Percentiles rank a stretch among this genome's conserved stretches.
Evolutionary conservation across 2,113 vertebrate genomes (phyloP).

Genomic region (Tympanuchus pallidicinctus): DNA sequence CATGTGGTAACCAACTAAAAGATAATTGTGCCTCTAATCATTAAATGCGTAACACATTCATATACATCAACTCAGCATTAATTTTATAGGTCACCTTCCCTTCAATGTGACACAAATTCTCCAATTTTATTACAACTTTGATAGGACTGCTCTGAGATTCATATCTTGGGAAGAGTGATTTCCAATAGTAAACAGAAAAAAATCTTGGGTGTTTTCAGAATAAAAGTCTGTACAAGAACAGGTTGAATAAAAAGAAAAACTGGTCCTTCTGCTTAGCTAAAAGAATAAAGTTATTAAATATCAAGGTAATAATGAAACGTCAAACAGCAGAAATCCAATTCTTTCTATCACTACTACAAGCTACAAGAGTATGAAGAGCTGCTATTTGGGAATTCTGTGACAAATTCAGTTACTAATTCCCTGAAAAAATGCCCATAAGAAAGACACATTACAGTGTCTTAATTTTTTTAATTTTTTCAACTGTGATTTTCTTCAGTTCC

Average conservation of each 20-base stretch:
- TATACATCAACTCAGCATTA: background rate
- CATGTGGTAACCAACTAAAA: background rate
- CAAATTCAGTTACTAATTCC: accelerated
- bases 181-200: background rate
- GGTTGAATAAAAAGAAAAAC: background rate
- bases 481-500: background rate
- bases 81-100: background rate
- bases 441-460: background rate
- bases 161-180: background rate
- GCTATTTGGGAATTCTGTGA: accelerated
- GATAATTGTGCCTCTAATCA: background rate
- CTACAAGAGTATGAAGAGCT: background rate
- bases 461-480: background rate
- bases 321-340: accelerated
- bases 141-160: accelerated
- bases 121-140: background rate
- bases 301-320: background rate
- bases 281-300: background rate
- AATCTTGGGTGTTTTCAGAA: background rate
- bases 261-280: background rate
- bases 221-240: background rate
- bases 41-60: background rate
- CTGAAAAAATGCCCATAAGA: accelerated
- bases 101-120: background rate
- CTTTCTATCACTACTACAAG: background rate